Base-by-base conservation (phyloP, 2,888 invertebrate genomes). In the Hypolimnas misippus region DNA sequence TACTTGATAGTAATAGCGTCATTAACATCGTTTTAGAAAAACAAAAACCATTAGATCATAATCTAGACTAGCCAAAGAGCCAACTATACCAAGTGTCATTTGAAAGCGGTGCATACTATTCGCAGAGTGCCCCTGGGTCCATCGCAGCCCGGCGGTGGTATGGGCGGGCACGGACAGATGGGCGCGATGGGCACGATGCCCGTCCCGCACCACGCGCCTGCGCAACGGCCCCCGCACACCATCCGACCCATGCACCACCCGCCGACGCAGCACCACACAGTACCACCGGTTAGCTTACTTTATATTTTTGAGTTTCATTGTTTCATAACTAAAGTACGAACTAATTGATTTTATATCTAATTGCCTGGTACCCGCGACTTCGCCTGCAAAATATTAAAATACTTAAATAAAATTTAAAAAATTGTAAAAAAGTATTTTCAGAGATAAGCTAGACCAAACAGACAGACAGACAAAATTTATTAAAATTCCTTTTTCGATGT, bases 231-330 rank as follows among this genome's bases (percentile, higher is more conserved):
- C 38, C 89, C 89, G 62, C 89, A 87, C 68, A 78, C 87, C 63
- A 86, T 89, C 75, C 80, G 88, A 63, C 78, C 90, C 66, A 87
- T 89, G 87, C 90, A 89, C 73, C 87, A 84, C 75, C 85, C 85
- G 72, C 84, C 82, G 63, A 70, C 79, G 67, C 89, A 88, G 61
- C 87, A 87, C 74, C 89, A 87, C 74, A 77, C 78, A 62, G 78
- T 86, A 71, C 84, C 86, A 71, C 86, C 82, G 77, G 87, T 89
- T 56, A 82, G 75, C 71, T 46, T 42, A 10, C 14, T 19, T 6
- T 19, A 7, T 17, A 1, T 16, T 16, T 16, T 16, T 42, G 17
- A 6, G 5, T 14, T 31, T n/a, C n/a, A n/a, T n/a, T n/a, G n/a
- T n/a, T n/a, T n/a, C n/a, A n/a, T n/a, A n/a, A n/a, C n/a, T n/a